phyloP scores from a whole-genome alignment of 2,113 vertebrate species.

The rabbit (Oryctolagus cuniculus) region mOryCun1.1 NC_091432.1:182501001-182501500 shows the following conservation, averaged over 20 bases:
- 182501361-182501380: neutral
- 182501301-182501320: neutral
- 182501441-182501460: neutral
- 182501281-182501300: conserved; percentile 7
- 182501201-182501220: neutral
- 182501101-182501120: neutral
- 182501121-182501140: neutral
- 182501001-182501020: neutral
- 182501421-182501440: neutral
- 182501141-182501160: neutral
- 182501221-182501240: neutral
- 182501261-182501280: neutral
- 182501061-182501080: neutral
- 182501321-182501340: conserved; percentile 17
- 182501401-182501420: too few relatives aligned
- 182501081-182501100: neutral
- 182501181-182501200: neutral
- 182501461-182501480: neutral
- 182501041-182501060: conserved; percentile 2
- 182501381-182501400: neutral
- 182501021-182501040: neutral
- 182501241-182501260: conserved; percentile 3
- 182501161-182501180: neutral
- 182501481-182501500: neutral
- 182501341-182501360: neutral